Evolutionary conservation across 2,113 vertebrate genomes (phyloP).

Genomic region (Murina feae): DNA sequence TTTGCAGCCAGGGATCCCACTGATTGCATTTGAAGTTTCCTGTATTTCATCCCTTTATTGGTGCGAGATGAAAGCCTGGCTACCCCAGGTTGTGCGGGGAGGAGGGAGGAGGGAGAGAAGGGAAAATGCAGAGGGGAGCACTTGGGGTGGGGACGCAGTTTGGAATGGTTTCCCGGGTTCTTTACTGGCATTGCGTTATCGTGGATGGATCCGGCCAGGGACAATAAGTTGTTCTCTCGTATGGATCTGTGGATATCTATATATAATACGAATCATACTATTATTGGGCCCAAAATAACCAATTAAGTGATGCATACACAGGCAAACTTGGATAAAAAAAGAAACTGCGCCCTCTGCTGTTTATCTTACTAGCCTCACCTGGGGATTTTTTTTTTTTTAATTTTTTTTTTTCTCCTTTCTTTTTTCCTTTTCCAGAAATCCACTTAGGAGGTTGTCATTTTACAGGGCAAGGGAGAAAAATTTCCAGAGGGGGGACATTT

Average conservation of each 20-base stretch:
- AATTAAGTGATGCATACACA: constrained; percentile 72
- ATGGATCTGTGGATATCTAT: constrained; percentile 53
- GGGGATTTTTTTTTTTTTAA: background rate
- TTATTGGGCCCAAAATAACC: constrained; percentile 74
- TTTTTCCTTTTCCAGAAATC: background rate
- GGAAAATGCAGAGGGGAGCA: background rate
- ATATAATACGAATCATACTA: constrained; percentile 66
- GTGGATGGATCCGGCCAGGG: background rate
- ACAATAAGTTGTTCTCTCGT: constrained; percentile 2
- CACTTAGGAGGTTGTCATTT: constrained; percentile 35
- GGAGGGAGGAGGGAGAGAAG: accelerated
- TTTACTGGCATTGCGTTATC: background rate
- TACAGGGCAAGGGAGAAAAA: background rate
- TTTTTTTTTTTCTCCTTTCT: background rate
- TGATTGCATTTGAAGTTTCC: constrained; percentile 39
- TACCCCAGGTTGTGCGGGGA: background rate
- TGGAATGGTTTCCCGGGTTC: constrained; percentile 2
- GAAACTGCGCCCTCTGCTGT: constrained; percentile 79
- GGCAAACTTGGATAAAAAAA: constrained; percentile 72
- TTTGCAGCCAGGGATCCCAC: background rate
- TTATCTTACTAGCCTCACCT: constrained; percentile 23
- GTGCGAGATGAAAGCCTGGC: constrained; percentile 43
- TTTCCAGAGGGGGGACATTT: constrained; percentile 35
- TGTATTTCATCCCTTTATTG: constrained; percentile 43
- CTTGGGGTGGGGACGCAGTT: background rate